A percentile compares a stretch with the other conserved stretches of the same genome.
Evolutionary conservation across 2,888 invertebrate genomes (phyloP).

Genomic region (Spodoptera exigua): DNA sequence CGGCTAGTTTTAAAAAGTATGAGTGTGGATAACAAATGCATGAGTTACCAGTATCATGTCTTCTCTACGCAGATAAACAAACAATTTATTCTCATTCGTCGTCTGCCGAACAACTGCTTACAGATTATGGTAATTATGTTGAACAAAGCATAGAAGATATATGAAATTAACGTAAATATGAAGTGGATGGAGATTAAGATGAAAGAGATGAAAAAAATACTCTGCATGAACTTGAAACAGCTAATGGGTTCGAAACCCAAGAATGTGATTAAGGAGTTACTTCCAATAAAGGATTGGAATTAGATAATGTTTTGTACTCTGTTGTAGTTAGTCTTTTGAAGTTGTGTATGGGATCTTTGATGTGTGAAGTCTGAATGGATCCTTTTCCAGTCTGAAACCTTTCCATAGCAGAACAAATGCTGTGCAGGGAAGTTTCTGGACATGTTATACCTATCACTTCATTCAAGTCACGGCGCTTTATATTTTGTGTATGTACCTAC

Average conservation of each 20-base stretch:
- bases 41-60: conserved; percentile 47
- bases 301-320: no score
- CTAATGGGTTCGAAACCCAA: conserved; percentile 16
- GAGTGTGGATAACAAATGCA: conserved; percentile 47
- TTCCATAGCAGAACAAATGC: no score
- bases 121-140: conserved; percentile 46
- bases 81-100: conserved; percentile 48
- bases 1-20: conserved; percentile 43
- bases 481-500: no score
- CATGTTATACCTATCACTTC: no score
- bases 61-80: conserved; percentile 50
- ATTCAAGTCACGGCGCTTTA: no score
- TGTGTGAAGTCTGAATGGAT: no score
- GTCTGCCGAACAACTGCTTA: conserved; percentile 46
- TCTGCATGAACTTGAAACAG: not conserved
- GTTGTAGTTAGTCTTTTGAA: no score
- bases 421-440: no score
- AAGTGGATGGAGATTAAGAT: conserved; percentile 7
- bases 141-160: conserved; percentile 39
- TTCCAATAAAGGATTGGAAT: no score
- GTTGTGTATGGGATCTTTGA: no score
- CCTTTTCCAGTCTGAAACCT: no score
- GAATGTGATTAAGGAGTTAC: no score
- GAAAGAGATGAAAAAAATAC: not conserved
- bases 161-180: conserved; percentile 17